Evolutionary conservation across 2,797 vertebrate species (phyloP), one percentile per base, ranked within the genome.

Genomic region (Graptemys geographica): DNA sequence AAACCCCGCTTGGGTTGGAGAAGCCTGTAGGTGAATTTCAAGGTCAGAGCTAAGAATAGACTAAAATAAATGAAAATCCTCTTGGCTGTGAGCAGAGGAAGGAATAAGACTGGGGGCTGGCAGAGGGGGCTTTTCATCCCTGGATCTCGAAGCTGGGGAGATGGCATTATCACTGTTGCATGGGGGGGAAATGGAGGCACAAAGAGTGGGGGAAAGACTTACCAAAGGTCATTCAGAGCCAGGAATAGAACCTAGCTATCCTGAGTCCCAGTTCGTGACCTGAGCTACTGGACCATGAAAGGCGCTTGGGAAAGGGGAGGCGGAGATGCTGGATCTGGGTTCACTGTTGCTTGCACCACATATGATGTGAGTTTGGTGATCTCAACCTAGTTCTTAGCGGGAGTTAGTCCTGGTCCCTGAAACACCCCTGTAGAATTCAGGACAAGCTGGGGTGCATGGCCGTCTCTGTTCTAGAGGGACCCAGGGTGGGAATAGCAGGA

Each of bases 21-120:
- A 74, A 88, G 81, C 41, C 16, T 49, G 16, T 62, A 56, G 62
- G 79, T 37, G 31, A 49, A 6, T 5, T 27, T 82, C 62, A 82
- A 82, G 80, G 65, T 57, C 65, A 88, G 80, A 6, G 44, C 87
- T 89, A 89, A 78, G 44, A 81, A 88, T 47, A 88, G 37, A 15
- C 59, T 41, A 21, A 74, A 55, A 84, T 37, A 37, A 28, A 57
- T 44, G 33, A 84, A 62, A 72, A 84, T 53, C 83, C 62, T 53
- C 49, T 84, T 84, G 37, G 83, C 69, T 53, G 18, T 53, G n/a
- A 31, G 19, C n/a, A 56, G 51, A 44, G 27, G 16, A 13, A 56
- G 83, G 51, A 55, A 44, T 69, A 11, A 44, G n/a, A 8, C 28
- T 33, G 28, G 47, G n/a, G 16, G 31, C n/a, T 11, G 37, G 13